phyloP scores from a whole-genome alignment of 1,140 invertebrate genomes.

The Dendroctonus ponderosae region DNA sequence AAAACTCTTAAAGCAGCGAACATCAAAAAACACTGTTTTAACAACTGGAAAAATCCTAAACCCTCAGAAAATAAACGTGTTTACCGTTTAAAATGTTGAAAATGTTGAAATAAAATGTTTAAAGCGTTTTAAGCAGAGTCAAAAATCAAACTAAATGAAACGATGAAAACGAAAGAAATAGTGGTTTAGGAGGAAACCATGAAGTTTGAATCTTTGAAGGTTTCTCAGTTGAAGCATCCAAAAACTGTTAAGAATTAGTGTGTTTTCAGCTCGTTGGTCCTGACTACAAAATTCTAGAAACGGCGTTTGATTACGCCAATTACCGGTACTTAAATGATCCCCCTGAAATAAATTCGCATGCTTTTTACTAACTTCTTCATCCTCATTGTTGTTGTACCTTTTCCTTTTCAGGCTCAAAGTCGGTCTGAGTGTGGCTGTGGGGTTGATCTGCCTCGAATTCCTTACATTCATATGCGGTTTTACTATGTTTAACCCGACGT shows the following conservation, averaged over 20 bases:
- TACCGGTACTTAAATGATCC: background rate
- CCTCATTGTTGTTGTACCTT: background rate
- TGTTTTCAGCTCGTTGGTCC: background rate
- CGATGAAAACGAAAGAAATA: too few relatives aligned
- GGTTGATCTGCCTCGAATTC: slow-evolving; percentile 60
- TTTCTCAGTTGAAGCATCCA: background rate
- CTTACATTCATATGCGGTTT: slow-evolving; percentile 63
- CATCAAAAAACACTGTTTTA: too few relatives aligned
- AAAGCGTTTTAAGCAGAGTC: too few relatives aligned
- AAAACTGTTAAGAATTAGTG: background rate
- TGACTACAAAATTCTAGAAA: slow-evolving; percentile 2
- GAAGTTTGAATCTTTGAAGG: too few relatives aligned
- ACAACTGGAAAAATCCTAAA: too few relatives aligned
- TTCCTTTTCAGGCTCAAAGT: slow-evolving; percentile 53
- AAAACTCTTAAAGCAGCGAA: too few relatives aligned
- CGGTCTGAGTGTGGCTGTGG: slow-evolving; percentile 55
- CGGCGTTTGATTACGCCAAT: background rate
- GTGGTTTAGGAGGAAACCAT: too few relatives aligned
- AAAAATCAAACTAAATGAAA: too few relatives aligned
- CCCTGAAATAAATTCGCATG: background rate
- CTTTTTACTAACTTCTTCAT: background rate
- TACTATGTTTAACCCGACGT: slow-evolving; percentile 64
- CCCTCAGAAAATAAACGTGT: too few relatives aligned
- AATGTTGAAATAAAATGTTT: too few relatives aligned
- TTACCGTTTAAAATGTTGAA: too few relatives aligned